These are phyloP conservation scores for Malurus elegans DNA, from an alignment of 2,113 vertebrate genomes.

Conservation along the genomic window DNA sequence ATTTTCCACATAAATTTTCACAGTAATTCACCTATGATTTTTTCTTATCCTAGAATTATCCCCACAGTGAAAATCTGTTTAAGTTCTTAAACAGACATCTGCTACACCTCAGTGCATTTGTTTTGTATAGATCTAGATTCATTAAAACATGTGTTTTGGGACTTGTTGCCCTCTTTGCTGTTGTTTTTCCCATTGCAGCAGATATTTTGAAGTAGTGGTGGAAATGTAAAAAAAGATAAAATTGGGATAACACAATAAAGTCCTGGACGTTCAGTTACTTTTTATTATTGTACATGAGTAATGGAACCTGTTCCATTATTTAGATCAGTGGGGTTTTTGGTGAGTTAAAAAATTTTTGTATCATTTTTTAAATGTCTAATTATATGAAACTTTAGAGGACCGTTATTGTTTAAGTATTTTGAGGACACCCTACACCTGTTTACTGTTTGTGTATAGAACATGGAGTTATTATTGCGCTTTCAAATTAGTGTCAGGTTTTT, in stretches of 20 bases:
- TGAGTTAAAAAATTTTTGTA: background rate
- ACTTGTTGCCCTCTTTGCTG: background rate
- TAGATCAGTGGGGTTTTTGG: fast-evolving
- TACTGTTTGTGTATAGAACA: background rate
- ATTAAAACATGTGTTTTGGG: background rate
- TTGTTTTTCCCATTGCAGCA: background rate
- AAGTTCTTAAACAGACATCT: background rate
- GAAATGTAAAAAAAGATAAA: background rate
- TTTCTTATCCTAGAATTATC: background rate
- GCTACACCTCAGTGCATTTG: background rate
- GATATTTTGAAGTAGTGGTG: background rate
- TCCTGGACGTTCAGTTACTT: background rate
- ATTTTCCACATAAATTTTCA: background rate
- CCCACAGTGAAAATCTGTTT: background rate
- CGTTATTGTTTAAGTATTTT: background rate
- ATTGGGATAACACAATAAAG: background rate
- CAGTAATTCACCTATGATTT: background rate
- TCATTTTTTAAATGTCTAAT: background rate
- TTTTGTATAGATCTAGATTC: background rate
- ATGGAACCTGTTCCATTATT: background rate
- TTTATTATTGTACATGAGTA: background rate
- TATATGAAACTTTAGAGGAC: background rate
- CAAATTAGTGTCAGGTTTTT: background rate
- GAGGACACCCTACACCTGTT: background rate
- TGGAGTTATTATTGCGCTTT: background rate